These are phyloP conservation scores for Sphaerophoria rueppellii DNA, from an alignment of 2,888 invertebrate genomes.

Conservation along the genomic window DNA sequence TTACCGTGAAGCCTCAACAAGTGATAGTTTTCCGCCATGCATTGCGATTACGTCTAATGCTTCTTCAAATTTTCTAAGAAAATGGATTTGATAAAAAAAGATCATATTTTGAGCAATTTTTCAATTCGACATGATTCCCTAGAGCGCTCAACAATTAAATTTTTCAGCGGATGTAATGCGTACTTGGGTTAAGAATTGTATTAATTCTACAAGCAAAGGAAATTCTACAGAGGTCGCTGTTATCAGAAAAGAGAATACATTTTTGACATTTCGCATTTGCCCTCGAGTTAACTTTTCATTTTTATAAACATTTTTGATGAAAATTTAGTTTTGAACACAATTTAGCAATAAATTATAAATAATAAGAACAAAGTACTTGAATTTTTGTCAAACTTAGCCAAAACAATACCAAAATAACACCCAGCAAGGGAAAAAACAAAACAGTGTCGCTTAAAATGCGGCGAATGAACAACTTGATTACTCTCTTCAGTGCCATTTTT, in stretches of 20 bases:
- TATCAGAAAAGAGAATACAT: neutral
- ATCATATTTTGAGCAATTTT: neutral
- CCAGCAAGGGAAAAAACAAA: slow-evolving; percentile 56
- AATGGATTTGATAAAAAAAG: neutral
- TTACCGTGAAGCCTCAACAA: slow-evolving; percentile 79
- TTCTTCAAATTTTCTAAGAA: slow-evolving; percentile 88
- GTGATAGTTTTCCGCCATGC: slow-evolving; percentile 83
- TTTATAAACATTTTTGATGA: neutral
- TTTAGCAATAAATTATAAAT: neutral
- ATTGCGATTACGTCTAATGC: slow-evolving; percentile 91
- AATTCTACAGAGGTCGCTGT: slow-evolving; percentile 7
- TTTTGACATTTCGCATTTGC: slow-evolving; percentile 32
- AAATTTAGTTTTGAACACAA: neutral
- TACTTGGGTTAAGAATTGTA: too few relatives aligned
- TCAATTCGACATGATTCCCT: too few relatives aligned
- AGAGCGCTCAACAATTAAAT: neutral
- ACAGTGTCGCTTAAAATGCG: slow-evolving; percentile 76
- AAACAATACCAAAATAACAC: slow-evolving; percentile 44
- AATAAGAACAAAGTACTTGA: neutral
- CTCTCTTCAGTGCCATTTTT: slow-evolving; percentile 83
- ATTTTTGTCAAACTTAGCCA: neutral
- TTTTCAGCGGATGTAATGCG: neutral
- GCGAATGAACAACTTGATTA: slow-evolving; percentile 80
- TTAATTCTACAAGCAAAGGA: neutral
- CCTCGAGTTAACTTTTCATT: neutral